Evolutionary conservation across 2,113 vertebrate genomes (phyloP), one percentile per base, ranked within the genome.

Genomic region (Panthera tigris): DNA sequence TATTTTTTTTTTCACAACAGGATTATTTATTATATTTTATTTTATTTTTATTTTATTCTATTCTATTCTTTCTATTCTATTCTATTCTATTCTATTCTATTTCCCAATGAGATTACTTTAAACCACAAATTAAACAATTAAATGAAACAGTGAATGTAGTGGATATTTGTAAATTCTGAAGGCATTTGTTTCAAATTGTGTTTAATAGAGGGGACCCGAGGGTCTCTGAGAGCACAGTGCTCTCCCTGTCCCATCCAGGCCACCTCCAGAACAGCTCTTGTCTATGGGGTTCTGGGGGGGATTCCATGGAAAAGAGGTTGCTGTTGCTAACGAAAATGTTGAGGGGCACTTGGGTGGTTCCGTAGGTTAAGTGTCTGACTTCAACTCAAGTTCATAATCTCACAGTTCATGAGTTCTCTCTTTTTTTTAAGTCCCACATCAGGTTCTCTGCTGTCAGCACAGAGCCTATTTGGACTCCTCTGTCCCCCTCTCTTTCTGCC

Each of bases 101-200:
- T 90, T 36, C 10, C 14, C n/a, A 27, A 68, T 31, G 36, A 61
- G 71, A 57, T 14, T 73, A 31, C 81, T 93, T 73, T 36, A 80
- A 94, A 63, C 39, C 18, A 74, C 8, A 83, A 94, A 87, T 52
- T 90, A 90, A 95, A 86, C 9, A 66, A 52, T 92, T 73, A 83
- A 92, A 55, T 0, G 16, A 61, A 10, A 74, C 19, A 41, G 18
- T 80, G 61, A 57, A 55, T 41, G 52, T 66, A 61, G n/a, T n/a
- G 61, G 33, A 55, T 85, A 31, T 78, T 79, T 71, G 12, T 91
- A 66, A 79, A 52, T 94, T 39, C n/a, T 31, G 33, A 85, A 91
- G 31, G 36, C 61, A 36, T 82, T 92, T 89, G 25, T 90, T 94
- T 89, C 61, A 71, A 29, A 21, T 16, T 89, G 31, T 81, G 61